Conservation (phyloP, 2,113 vertebrate species). For the Prietella phreatophila region DNA sequence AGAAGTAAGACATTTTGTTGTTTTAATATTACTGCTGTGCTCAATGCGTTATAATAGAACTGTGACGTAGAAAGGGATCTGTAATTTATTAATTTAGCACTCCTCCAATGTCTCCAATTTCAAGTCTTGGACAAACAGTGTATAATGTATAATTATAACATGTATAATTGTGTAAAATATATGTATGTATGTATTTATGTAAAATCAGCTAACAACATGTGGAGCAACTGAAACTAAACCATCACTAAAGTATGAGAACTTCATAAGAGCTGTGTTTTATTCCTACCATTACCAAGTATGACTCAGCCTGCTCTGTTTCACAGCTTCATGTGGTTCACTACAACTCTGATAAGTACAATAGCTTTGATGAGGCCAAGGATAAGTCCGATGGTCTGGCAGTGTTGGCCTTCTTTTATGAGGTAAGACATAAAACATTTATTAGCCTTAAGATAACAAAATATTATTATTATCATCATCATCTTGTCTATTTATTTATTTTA, state of each 20-base stretch:
- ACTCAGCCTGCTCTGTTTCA: constrained; percentile 38
- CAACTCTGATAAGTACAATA: constrained; percentile 81
- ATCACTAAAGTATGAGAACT: background rate
- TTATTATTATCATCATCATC: no score
- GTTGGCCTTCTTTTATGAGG: constrained; percentile 81
- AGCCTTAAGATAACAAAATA: background rate
- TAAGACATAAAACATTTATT: constrained; percentile 58
- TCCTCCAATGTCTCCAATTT: background rate
- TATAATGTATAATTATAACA: background rate
- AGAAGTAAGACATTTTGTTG: constrained; percentile 72
- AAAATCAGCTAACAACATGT: background rate
- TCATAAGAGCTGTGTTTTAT: background rate
- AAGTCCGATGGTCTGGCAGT: constrained; percentile 82
- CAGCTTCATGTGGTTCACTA: constrained; percentile 93
- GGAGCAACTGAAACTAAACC: background rate
- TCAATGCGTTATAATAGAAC: background rate
- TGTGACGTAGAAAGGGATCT: background rate
- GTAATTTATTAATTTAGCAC: background rate
- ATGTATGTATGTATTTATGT: background rate
- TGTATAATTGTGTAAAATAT: no score
- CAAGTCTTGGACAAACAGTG: background rate
- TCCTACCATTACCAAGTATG: background rate
- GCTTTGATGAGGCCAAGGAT: constrained; percentile 75
- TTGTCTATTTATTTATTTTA: background rate
- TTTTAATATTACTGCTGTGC: background rate